Conservation (phyloP, 1,140 invertebrate species). For the Kradibia gibbosae region DNA sequence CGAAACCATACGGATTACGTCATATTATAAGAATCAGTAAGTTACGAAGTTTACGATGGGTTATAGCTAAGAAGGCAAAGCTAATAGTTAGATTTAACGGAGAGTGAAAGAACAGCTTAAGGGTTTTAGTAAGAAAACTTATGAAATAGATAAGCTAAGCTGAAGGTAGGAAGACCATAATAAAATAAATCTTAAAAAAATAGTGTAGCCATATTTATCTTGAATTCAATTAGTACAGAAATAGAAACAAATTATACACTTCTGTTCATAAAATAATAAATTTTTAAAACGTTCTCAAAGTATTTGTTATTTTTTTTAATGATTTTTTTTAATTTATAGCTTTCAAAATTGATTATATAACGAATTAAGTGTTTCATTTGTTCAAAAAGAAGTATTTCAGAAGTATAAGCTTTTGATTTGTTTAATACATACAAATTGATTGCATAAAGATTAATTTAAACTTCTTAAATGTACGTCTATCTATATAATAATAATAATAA, state of each 20-base stretch:
- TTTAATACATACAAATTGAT: too few relatives aligned
- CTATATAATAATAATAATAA: too few relatives aligned
- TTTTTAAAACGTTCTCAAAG: too few relatives aligned
- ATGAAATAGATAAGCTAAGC: not conserved
- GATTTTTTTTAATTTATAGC: too few relatives aligned
- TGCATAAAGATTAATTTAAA: too few relatives aligned
- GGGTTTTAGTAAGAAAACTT: conserved; percentile 12
- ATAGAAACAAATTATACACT: not conserved
- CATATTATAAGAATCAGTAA: conserved; percentile 8
- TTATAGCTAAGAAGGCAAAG: not conserved
- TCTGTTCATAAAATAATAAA: not conserved
- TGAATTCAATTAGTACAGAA: not conserved
- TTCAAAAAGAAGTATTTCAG: too few relatives aligned
- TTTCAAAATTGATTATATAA: too few relatives aligned
- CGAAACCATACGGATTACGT: not conserved
- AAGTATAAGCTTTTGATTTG: too few relatives aligned
- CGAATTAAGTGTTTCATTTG: too few relatives aligned
- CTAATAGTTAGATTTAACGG: conserved; percentile 18
- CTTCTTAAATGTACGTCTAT: too few relatives aligned
- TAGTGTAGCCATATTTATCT: not conserved
- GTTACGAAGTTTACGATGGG: conserved; percentile 11
- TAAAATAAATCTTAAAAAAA: conserved; percentile 13
- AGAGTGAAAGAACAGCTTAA: conserved; percentile 22
- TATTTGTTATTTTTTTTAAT: too few relatives aligned
- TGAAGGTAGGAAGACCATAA: not conserved